phyloP scores from a whole-genome alignment of 2,888 invertebrate genomes.

The Lasius platythorax region DNA sequence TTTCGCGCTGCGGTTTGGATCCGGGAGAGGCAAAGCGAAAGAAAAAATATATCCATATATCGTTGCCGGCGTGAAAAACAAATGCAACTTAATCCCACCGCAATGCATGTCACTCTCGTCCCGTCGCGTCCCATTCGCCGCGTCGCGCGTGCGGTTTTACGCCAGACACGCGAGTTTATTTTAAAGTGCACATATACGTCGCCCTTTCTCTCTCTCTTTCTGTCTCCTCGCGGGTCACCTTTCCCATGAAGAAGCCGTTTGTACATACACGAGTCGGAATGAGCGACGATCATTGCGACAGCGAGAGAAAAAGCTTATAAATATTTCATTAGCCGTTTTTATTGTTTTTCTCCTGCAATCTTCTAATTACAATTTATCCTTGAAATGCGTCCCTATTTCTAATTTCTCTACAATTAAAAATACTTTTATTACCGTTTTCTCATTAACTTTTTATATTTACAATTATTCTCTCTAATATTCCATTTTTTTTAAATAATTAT shows the following conservation, averaged over 20 bases:
- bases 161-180: constrained; percentile 64
- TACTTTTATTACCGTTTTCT: not conserved
- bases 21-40: constrained; percentile 19
- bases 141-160: constrained; percentile 65
- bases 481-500: not conserved
- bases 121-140: constrained; percentile 33
- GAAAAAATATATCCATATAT: constrained; percentile 14
- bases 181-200: constrained; percentile 51
- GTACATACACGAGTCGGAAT: not conserved
- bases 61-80: constrained; percentile 59
- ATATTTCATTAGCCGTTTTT: not conserved
- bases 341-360: not conserved
- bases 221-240: not conserved
- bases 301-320: not conserved
- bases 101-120: constrained; percentile 68
- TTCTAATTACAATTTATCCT: not conserved
- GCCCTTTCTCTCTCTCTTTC: not conserved
- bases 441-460: not conserved
- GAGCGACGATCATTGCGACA: not conserved
- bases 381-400: not conserved
- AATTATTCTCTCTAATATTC: not conserved
- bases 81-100: constrained; percentile 70
- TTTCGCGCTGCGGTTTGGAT: constrained; percentile 40
- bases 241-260: constrained; percentile 15
- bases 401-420: not conserved